Evolutionary conservation across 1,140 invertebrate genomes (phyloP).

Genomic region (Drosophila ogumai): DNA sequence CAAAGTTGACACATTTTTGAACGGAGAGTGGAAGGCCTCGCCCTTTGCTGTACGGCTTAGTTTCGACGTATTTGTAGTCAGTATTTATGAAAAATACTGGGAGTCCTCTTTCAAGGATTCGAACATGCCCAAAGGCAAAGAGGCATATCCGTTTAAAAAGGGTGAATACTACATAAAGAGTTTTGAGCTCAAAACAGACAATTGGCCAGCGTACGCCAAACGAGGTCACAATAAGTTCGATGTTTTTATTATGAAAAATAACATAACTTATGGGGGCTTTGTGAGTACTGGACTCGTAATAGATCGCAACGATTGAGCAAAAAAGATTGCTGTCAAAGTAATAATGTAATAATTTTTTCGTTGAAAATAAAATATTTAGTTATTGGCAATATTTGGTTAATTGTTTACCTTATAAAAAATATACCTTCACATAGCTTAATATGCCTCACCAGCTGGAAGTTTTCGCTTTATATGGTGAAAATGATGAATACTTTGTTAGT

Average conservation of each 20-base stretch:
- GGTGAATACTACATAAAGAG: neutral
- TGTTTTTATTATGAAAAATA: neutral
- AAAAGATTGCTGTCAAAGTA: neutral
- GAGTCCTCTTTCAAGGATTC: neutral
- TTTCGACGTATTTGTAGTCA: neutral
- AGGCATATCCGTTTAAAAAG: neutral
- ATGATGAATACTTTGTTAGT: no score
- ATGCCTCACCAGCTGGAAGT: no score
- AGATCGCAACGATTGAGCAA: neutral
- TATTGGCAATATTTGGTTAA: no score
- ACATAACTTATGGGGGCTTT: neutral
- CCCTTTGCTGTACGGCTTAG: neutral
- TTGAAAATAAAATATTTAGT: no score
- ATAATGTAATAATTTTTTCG: no score
- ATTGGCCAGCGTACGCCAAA: neutral
- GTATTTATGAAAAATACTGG: neutral
- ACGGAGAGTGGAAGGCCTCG: neutral
- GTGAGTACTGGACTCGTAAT: accelerated
- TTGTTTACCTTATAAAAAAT: neutral
- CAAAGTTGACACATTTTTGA: accelerated
- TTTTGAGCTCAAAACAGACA: accelerated
- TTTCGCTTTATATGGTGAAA: no score
- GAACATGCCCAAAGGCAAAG: neutral
- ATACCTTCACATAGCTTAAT: no score
- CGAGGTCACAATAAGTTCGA: neutral